Evolutionary conservation across 2,888 invertebrate species (phyloP), one percentile per base, ranked within the genome.

Genomic region (Aphelenchoides bicaudatus): DNA sequence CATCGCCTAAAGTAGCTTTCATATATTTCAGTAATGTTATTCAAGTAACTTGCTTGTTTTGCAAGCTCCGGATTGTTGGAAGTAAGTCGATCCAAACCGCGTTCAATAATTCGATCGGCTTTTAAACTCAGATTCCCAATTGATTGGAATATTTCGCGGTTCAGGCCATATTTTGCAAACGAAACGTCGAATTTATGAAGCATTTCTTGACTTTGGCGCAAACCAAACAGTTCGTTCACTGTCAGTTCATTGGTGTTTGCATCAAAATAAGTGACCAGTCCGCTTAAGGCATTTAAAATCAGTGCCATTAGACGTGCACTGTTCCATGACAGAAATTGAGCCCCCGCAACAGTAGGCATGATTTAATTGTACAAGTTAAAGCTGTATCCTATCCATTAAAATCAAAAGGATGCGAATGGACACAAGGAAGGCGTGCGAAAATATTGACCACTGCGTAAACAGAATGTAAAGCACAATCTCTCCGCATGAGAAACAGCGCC

Each of bases 251-350:
- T 16, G 16, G 19, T 48, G n/a, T 58, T 50, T 8, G 30, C 21
- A 6, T 67, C 58, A n/a, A 39, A 56, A 39, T 54, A 58, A 13
- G 46, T 37, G 19, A 64, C 27, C 3, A 65, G 47, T 13, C 66
- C 66, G 19, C 49, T 47, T n/a, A 65, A 25, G 3, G 68, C 54
- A 34, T 65, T 65, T 31, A 65, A 25, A n/a, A 65, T 23, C n/a
- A 65, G 57, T 2, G 66, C 66, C 34, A 65, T 3, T 5, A 65
- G 39, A n/a, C 66, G 62, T 6, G 66, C 68, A 21, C 50, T 60
- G 46, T 70, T 65, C 66, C 66, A 65, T 30, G 52, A 56, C 8
- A 65, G 56, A 25, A 34, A 43, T 43, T 43, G 43, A n/a, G 25
- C n/a, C 6, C 21, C 6, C 23, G 10, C 21, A 6, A 43, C 6